Conservation (phyloP, 2,113 vertebrate genomes). For the Stegastes partitus region DNA sequence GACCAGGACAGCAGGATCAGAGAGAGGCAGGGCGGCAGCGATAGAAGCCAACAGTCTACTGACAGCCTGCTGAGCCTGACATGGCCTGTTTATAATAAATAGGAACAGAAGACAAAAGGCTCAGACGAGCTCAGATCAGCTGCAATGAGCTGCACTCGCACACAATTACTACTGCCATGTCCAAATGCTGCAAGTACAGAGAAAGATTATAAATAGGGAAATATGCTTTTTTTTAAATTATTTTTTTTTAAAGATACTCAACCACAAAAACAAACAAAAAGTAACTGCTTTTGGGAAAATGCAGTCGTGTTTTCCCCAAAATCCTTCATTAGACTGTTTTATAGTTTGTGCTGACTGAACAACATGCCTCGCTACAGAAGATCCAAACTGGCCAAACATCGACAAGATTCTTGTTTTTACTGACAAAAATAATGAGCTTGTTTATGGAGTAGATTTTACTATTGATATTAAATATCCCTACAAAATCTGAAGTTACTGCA, state of each 20-base stretch:
- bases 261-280: slow-evolving; percentile 7
- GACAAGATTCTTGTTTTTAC: slow-evolving; percentile 58
- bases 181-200: background rate
- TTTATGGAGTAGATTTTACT: slow-evolving; percentile 64
- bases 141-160: slow-evolving; percentile 15
- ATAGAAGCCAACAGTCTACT: slow-evolving; percentile 22
- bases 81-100: slow-evolving; percentile 64
- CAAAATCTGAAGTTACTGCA: slow-evolving; percentile 48
- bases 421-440: slow-evolving; percentile 72
- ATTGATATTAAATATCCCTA: slow-evolving; percentile 56
- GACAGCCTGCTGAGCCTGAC: slow-evolving; percentile 41
- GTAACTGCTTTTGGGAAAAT: slow-evolving; percentile 19
- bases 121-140: slow-evolving; percentile 50
- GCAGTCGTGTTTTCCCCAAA: slow-evolving; percentile 35
- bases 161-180: background rate
- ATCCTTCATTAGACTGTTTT: slow-evolving; percentile 59
- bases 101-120: slow-evolving; percentile 49
- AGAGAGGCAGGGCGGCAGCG: slow-evolving; percentile 22
- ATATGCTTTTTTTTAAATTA: background rate
- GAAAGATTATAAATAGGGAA: background rate
- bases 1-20: slow-evolving; percentile 66
- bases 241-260: slow-evolving; percentile 1
- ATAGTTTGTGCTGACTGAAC: slow-evolving; percentile 48
- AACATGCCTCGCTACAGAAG: slow-evolving; percentile 39
- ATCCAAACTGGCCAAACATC: slow-evolving; percentile 45